Percentiles rank a stretch among this genome's conserved stretches.
phyloP scores from a whole-genome alignment of 2,113 vertebrate genomes.

The Mastomys coucha region DNA sequence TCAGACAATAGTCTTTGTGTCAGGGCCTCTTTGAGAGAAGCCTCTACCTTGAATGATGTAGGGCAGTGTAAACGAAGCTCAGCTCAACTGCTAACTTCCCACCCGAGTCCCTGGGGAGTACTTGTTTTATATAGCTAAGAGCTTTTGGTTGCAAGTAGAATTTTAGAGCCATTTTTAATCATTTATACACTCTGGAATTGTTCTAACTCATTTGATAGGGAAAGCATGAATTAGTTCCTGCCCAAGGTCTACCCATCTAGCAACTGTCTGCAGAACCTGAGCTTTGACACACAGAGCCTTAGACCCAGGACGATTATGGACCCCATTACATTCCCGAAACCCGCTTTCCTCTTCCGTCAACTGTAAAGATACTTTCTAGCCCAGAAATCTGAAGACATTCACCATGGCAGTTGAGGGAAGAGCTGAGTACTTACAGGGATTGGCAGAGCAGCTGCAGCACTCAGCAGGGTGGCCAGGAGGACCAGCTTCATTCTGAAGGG shows the following conservation, averaged over 20 bases:
- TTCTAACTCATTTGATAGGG: background rate
- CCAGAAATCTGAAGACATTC: background rate
- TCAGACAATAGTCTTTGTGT: background rate
- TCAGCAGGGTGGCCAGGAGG: constrained; percentile 41
- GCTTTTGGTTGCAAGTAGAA: background rate
- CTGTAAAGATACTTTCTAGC: background rate
- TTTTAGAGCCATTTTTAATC: background rate
- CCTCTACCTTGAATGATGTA: background rate
- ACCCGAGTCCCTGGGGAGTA: background rate
- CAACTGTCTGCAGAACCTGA: background rate
- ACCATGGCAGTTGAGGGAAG: background rate
- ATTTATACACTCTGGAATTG: background rate
- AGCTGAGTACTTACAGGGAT: constrained; percentile 57
- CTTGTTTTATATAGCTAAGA: background rate
- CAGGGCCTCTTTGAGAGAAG: background rate
- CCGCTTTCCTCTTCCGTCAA: background rate
- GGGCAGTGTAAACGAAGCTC: background rate
- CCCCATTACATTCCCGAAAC: background rate
- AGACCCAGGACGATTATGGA: background rate
- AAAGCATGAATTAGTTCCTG: background rate
- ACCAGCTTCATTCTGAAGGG: constrained; percentile 59
- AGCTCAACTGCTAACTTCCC: background rate
- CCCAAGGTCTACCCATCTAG: background rate
- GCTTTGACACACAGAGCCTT: background rate
- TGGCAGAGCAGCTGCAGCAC: background rate